phyloP scores from a whole-genome alignment of 2,888 invertebrate genomes.

The Hirtodrosophila duncani region DNA sequence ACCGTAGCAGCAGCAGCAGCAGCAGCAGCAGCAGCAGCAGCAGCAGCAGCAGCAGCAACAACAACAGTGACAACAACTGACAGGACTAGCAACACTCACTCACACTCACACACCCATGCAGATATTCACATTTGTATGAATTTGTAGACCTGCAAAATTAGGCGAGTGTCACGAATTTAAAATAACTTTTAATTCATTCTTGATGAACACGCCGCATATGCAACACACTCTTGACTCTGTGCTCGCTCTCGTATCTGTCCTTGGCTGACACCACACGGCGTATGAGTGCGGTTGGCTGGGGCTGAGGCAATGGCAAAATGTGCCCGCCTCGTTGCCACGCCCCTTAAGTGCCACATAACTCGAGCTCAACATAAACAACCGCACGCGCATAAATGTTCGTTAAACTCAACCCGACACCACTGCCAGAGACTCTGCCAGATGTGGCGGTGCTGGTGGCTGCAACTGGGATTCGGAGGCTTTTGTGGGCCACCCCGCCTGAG shows the following conservation, averaged over 20 bases:
- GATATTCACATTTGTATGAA: too few relatives aligned
- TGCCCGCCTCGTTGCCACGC: conserved; percentile 49
- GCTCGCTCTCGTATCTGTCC: too few relatives aligned
- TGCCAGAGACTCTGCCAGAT: conserved; percentile 7
- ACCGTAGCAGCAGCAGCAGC: conserved; percentile 19
- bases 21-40: conserved; percentile 6
- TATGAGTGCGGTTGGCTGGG: conserved; percentile 64
- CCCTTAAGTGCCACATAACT: conserved; percentile 66
- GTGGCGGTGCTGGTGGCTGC: too few relatives aligned
- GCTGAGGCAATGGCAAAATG: too few relatives aligned
- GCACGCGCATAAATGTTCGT: conserved; percentile 69
- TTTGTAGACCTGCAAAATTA: conserved; percentile 66
- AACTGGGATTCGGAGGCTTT: neutral
- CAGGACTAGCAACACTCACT: conserved; percentile 5
- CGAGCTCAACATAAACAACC: conserved; percentile 70
- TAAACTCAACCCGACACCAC: conserved; percentile 41
- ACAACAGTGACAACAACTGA: conserved; percentile 17
- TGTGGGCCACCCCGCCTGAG: conserved; percentile 18
- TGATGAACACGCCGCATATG: conserved; percentile 63
- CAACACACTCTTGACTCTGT: conserved; percentile 26
- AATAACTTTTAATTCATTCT: conserved; percentile 75
- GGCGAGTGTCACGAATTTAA: conserved; percentile 75
- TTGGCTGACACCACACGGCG: conserved; percentile 45
- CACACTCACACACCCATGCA: conserved; percentile 3
- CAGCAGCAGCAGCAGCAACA: conserved; percentile 1